phyloP scores from a whole-genome alignment of 2,888 invertebrate genomes.

The Trileptium ribeirensis region DNA sequence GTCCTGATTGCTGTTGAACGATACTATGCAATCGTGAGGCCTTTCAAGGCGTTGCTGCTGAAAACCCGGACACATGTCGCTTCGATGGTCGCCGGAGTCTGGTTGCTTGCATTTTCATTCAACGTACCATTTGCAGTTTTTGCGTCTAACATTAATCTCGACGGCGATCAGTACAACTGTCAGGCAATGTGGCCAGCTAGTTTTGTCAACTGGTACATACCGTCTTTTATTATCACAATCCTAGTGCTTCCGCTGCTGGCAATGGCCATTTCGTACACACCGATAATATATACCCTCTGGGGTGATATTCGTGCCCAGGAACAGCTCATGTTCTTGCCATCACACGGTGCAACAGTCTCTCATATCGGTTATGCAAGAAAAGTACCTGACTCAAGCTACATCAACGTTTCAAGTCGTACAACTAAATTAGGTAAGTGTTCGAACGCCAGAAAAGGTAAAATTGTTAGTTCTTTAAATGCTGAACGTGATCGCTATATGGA shows the following conservation, averaged over 20 bases:
- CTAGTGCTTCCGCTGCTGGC: slow-evolving; percentile 68
- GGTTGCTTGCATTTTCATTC: slow-evolving; percentile 62
- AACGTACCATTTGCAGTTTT: slow-evolving; percentile 54
- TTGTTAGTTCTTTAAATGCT: too few species aligned
- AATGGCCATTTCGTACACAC: slow-evolving; percentile 57
- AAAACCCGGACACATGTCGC: slow-evolving; percentile 61
- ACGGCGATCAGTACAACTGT: slow-evolving; percentile 30
- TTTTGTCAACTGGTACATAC: slow-evolving; percentile 54
- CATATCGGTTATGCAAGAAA: too few species aligned
- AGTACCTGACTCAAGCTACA: too few species aligned
- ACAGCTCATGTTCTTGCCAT: too few species aligned
- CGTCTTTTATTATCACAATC: slow-evolving; percentile 60
- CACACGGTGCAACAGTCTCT: too few species aligned
- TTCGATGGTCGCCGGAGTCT: slow-evolving; percentile 63
- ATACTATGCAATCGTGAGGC: slow-evolving; percentile 71
- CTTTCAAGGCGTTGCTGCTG: slow-evolving; percentile 66
- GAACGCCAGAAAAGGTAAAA: too few species aligned
- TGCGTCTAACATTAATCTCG: slow-evolving; percentile 40
- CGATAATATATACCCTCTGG: slow-evolving; percentile 50
- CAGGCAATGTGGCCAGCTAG: slow-evolving; percentile 44
- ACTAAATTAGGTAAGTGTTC: too few species aligned
- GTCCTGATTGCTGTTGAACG: slow-evolving; percentile 71
- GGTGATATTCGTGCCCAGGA: slow-evolving; percentile 53
- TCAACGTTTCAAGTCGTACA: too few species aligned
- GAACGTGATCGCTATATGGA: too few species aligned